Conservation (phyloP, 2,797 vertebrate species). For the Sebastes matsubarae region DNA sequence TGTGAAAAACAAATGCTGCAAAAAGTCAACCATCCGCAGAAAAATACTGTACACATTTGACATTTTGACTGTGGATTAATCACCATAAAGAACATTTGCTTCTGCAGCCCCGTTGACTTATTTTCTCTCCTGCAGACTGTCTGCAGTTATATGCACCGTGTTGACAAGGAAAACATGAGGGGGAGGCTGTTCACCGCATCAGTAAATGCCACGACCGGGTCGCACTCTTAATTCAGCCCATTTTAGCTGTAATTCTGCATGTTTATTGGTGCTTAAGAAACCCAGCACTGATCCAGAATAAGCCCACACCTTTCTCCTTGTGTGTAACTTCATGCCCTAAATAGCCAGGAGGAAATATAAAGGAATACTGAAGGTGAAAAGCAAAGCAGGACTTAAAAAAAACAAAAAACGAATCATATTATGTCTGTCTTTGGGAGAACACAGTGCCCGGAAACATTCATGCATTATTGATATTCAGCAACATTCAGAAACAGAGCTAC, state of each 20-base stretch:
- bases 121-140: conserved; percentile 37
- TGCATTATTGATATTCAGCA: conserved; percentile 9
- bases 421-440: neutral
- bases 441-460: neutral
- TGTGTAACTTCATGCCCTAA: neutral
- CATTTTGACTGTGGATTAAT: conserved; percentile 53
- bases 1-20: conserved; percentile 22
- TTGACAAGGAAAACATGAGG: conserved; percentile 54
- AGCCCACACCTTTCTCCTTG: conserved; percentile 4
- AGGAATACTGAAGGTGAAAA: neutral
- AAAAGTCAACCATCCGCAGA: conserved; percentile 15
- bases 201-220: conserved; percentile 35
- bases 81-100: conserved; percentile 16
- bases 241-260: conserved; percentile 39
- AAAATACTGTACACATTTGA: conserved; percentile 16
- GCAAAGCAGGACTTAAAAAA: neutral
- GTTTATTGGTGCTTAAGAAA: conserved; percentile 21
- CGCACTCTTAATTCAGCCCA: conserved; percentile 48
- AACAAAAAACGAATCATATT: neutral
- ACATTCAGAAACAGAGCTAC: neutral
- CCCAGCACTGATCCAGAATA: conserved; percentile 27
- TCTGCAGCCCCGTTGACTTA: conserved; percentile 5
- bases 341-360: neutral
- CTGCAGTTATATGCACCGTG: conserved; percentile 35
- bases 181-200: conserved; percentile 5